phyloP scores from a whole-genome alignment of 1,140 invertebrate species.

The Mercenaria mercenaria region DNA sequence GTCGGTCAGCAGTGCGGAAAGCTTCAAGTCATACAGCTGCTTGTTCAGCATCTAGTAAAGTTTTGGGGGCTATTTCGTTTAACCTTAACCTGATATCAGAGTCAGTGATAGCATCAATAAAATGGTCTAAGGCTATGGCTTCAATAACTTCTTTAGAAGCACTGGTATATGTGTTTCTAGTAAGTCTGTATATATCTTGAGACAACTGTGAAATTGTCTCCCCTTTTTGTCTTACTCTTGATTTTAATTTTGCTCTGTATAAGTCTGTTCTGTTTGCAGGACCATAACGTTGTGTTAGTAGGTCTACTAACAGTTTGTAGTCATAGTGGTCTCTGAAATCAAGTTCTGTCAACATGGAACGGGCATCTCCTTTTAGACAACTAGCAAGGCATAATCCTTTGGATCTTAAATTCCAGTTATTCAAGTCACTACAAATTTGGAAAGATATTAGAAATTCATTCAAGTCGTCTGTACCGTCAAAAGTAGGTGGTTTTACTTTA shows the following conservation, averaged over 20 bases:
- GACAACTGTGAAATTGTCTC: neutral
- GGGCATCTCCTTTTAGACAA: neutral
- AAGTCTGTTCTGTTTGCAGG: neutral
- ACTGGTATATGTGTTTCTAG: neutral
- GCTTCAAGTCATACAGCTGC: neutral
- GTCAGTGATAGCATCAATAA: neutral
- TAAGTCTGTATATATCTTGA: neutral
- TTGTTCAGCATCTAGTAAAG: neutral
- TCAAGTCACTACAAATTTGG: neutral
- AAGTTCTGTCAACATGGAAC: neutral
- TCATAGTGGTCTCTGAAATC: too few species aligned
- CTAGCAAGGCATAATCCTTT: neutral
- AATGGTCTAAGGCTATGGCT: neutral
- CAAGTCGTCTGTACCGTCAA: neutral
- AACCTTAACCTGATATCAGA: neutral
- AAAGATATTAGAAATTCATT: neutral
- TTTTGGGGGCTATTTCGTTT: neutral
- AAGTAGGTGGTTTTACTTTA: neutral
- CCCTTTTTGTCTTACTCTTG: too few species aligned
- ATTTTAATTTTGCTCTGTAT: neutral
- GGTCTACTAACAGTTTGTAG: neutral
- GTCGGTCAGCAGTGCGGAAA: neutral
- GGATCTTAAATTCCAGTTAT: neutral
- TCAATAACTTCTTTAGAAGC: neutral
- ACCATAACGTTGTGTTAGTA: neutral